A percentile compares a stretch with the other conserved stretches of the same genome.
phyloP scores from a whole-genome alignment of 2,797 vertebrate genomes.

The Mallotus villosus region DNA sequence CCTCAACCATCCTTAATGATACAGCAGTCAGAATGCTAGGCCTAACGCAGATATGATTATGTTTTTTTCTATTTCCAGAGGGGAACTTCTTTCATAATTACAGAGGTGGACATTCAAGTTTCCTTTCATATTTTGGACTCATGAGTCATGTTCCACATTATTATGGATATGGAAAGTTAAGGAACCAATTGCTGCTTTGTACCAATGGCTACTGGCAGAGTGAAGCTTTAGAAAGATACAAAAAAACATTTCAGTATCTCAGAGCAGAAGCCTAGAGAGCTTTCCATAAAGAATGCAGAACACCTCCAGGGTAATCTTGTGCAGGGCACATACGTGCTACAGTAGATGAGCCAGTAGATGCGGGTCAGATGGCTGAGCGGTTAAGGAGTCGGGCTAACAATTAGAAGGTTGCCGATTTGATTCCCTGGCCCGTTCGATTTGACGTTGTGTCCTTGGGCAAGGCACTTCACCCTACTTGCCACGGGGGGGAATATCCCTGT shows the following conservation, averaged over 20 bases:
- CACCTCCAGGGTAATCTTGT: slow-evolving; percentile 13
- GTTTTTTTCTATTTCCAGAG: slow-evolving; percentile 42
- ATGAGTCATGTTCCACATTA: slow-evolving; percentile 17
- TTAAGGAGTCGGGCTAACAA: too few relatives aligned
- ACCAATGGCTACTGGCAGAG: too few relatives aligned
- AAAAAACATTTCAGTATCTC: background rate
- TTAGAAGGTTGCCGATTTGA: too few relatives aligned
- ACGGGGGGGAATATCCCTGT: too few relatives aligned
- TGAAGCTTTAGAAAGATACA: background rate
- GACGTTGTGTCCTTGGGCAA: too few relatives aligned
- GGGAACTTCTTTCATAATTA: slow-evolving; percentile 55
- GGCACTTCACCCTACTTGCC: too few relatives aligned
- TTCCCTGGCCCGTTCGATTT: too few relatives aligned
- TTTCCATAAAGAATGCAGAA: slow-evolving; percentile 27
- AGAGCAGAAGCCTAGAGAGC: background rate
- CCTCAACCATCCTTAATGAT: slow-evolving; percentile 29
- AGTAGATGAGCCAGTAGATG: too few relatives aligned
- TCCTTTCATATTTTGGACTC: slow-evolving; percentile 33
- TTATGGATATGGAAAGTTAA: too few relatives aligned
- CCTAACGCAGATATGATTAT: slow-evolving; percentile 35
- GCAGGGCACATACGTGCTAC: slow-evolving; percentile 23
- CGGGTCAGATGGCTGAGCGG: too few relatives aligned
- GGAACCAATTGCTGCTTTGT: too few relatives aligned
- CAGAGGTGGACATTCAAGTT: slow-evolving; percentile 50
- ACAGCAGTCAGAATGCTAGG: slow-evolving; percentile 48